These are phyloP conservation scores for Astropecten irregularis DNA, from an alignment of 53 echinoderm and acorn worm species.

Conservation along the genomic window DNA sequence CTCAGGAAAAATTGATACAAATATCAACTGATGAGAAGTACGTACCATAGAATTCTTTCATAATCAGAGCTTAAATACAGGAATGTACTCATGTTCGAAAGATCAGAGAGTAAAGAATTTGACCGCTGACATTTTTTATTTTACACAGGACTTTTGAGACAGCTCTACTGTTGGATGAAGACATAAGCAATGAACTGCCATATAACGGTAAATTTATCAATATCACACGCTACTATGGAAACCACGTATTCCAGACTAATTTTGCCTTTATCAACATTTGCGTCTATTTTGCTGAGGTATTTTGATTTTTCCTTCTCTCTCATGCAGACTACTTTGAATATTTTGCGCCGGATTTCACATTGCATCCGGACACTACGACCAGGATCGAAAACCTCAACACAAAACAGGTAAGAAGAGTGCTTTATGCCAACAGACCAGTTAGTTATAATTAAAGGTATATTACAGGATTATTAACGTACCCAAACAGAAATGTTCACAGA, in stretches of 20 bases:
- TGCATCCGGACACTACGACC: constrained; percentile 96
- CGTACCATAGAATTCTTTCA: too few relatives aligned
- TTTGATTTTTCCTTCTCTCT: background rate
- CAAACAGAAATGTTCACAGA: too few relatives aligned
- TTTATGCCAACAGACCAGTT: too few relatives aligned
- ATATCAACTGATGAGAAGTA: too few relatives aligned
- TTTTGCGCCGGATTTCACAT: constrained; percentile 96
- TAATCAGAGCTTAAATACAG: too few relatives aligned
- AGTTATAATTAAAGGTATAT: too few relatives aligned
- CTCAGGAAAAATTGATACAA: too few relatives aligned
- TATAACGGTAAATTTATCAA: constrained; percentile 84
- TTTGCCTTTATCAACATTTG: background rate
- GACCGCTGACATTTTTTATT: too few relatives aligned
- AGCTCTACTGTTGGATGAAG: constrained; percentile 84
- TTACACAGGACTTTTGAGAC: constrained; percentile 97
- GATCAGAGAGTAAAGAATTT: too few relatives aligned
- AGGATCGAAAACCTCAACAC: constrained; percentile 98
- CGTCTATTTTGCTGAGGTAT: background rate
- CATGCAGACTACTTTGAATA: constrained; percentile 95
- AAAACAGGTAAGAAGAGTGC: constrained; percentile 80
- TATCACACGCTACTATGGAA: background rate
- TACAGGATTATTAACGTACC: too few relatives aligned
- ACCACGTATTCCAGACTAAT: too few relatives aligned
- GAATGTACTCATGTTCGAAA: too few relatives aligned
- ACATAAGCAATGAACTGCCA: constrained; percentile 97